phyloP scores from a whole-genome alignment of 2,113 vertebrate species.

The Prietella phreatophila region DNA sequence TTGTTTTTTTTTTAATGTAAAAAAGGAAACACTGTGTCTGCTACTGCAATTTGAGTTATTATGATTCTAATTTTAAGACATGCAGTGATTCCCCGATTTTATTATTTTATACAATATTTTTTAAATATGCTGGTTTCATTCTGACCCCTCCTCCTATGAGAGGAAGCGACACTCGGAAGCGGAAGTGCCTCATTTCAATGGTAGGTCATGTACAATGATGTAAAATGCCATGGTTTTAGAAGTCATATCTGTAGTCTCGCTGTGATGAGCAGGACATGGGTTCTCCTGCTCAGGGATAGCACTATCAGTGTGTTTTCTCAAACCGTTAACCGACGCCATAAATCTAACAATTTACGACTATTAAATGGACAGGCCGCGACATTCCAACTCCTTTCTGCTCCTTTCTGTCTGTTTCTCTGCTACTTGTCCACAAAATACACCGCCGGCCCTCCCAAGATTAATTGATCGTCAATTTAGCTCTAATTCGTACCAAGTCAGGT shows the following conservation, averaged over 20 bases:
- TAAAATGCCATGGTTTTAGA: slow-evolving; percentile 16
- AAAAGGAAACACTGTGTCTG: background rate
- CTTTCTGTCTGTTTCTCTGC: slow-evolving; percentile 92
- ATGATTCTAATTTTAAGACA: background rate
- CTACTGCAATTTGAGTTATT: background rate
- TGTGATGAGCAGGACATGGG: slow-evolving; percentile 32
- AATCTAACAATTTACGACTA: slow-evolving; percentile 86
- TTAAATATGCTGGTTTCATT: background rate
- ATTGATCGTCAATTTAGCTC: slow-evolving; percentile 99
- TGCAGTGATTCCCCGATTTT: background rate
- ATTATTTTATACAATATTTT: background rate
- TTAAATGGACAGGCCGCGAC: slow-evolving; percentile 80
- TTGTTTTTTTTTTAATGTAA: background rate
- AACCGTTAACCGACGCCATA: slow-evolving; percentile 82
- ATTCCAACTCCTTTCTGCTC: slow-evolving; percentile 87
- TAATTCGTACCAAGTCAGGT: slow-evolving; percentile 99
- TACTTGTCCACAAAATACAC: slow-evolving; percentile 95
- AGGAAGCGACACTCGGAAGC: background rate
- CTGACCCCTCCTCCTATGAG: background rate
- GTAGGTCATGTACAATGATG: slow-evolving; percentile 16
- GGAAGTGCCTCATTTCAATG: slow-evolving; percentile 9
- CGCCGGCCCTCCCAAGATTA: slow-evolving; percentile 99
- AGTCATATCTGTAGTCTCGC: slow-evolving; percentile 16
- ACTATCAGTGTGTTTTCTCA: slow-evolving; percentile 76
- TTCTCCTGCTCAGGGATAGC: slow-evolving; percentile 64